phyloP scores from a whole-genome alignment of 1,140 invertebrate genomes.

The Ptiloglossa arizonensis region DNA sequence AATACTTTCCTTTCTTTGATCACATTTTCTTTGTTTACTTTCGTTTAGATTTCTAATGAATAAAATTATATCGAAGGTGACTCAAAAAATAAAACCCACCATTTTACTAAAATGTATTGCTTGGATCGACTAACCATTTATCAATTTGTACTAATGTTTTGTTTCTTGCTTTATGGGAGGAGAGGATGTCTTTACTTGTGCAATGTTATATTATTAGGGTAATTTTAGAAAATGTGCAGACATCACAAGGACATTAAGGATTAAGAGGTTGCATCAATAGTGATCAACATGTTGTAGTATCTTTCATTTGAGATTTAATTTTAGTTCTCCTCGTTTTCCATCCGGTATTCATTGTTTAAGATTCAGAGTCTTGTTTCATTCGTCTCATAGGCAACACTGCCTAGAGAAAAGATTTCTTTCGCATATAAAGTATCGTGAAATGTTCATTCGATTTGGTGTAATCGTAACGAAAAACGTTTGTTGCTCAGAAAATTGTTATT shows the following conservation, averaged over 20 bases:
- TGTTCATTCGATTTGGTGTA: background rate
- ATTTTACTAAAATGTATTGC: no score
- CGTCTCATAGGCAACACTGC: background rate
- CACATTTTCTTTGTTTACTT: no score
- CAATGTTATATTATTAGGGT: background rate
- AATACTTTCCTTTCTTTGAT: no score
- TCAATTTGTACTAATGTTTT: background rate
- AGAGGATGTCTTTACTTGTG: background rate
- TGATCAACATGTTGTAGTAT: background rate
- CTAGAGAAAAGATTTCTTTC: background rate
- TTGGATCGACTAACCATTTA: no score
- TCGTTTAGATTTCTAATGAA: no score
- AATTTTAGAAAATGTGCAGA: background rate
- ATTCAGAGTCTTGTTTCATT: background rate
- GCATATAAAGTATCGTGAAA: background rate
- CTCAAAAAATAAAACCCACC: no score
- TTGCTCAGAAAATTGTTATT: background rate
- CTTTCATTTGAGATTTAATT: constrained; percentile 11
- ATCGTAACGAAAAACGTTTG: background rate
- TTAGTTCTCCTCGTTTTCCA: background rate
- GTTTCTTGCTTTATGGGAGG: background rate
- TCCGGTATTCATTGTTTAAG: background rate
- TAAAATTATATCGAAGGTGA: no score
- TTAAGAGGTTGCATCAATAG: background rate
- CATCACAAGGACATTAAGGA: background rate